Evolutionary conservation across 2,888 invertebrate genomes (phyloP).

Genomic region (Meghimatium bilineatum): DNA sequence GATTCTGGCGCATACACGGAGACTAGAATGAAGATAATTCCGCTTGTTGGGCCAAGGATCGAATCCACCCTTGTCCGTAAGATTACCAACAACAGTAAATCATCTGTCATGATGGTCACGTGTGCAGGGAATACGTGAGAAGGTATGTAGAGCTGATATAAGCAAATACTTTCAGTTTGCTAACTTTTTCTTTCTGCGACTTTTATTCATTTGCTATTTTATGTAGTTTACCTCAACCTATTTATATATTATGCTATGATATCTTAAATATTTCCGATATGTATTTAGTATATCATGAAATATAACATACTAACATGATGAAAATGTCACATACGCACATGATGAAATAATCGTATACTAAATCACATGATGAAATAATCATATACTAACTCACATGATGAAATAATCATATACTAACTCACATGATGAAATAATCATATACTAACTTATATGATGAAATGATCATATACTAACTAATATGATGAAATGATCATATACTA

Average conservation of each 20-base stretch:
- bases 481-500: no score
- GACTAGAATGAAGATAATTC: slow-evolving; percentile 12
- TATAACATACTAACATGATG: neutral
- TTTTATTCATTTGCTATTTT: neutral
- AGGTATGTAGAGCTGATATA: neutral
- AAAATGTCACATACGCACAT: no score
- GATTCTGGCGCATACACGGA: neutral
- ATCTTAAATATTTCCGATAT: neutral
- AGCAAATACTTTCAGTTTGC: neutral
- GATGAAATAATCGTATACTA: no score
- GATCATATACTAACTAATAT: no score
- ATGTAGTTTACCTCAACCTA: neutral
- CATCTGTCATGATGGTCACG: neutral
- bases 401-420: no score
- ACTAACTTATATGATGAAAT: no score
- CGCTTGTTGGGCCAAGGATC: neutral
- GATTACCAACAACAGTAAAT: slow-evolving; percentile 22
- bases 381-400: no score
- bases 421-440: no score
- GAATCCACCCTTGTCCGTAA: slow-evolving; percentile 22
- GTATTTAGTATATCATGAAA: neutral
- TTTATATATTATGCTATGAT: neutral
- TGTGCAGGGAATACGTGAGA: slow-evolving; percentile 21
- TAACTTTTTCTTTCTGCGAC: neutral
- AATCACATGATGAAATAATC: no score